phyloP scores from a whole-genome alignment of 2,797 vertebrate genomes.

The Diceros bicornis region DNA sequence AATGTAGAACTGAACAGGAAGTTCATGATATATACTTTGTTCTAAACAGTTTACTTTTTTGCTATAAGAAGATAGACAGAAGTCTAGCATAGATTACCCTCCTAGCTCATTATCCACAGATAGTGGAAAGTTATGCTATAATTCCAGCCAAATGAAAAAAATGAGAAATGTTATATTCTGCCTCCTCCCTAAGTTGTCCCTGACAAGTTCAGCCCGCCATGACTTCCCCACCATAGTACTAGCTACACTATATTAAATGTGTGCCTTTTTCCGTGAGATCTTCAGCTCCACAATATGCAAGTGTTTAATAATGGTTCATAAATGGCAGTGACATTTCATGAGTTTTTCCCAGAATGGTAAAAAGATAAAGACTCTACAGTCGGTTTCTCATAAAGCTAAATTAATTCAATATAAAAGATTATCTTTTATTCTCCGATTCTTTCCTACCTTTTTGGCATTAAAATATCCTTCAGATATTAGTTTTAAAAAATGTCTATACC shows the following conservation, averaged over 20 bases:
- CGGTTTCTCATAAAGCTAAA: conserved; percentile 45
- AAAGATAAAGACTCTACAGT: not conserved
- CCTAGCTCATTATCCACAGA: not conserved
- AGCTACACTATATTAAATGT: not conserved
- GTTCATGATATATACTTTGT: not conserved
- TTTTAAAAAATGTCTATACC: conserved; percentile 30
- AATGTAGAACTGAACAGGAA: not conserved
- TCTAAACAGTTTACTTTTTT: not conserved
- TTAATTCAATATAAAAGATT: conserved; percentile 2
- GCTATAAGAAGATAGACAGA: not conserved
- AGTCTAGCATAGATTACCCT: not conserved
- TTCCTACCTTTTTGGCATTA: not conserved
- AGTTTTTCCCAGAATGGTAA: not conserved
- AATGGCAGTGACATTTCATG: not conserved
- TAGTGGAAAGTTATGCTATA: not conserved
- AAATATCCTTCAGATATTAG: not conserved
- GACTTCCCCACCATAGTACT: not conserved
- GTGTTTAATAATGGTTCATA: not conserved
- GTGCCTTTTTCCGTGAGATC: not conserved
- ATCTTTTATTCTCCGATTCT: conserved; percentile 33
- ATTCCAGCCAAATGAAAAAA: not conserved
- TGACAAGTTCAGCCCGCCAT: not conserved
- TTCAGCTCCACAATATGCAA: not conserved
- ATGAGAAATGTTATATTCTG: not conserved
- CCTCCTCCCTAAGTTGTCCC: not conserved